Evolutionary conservation across 2,797 vertebrate species (phyloP).

Genomic region (Gymnoscopelus braueri): DNA sequence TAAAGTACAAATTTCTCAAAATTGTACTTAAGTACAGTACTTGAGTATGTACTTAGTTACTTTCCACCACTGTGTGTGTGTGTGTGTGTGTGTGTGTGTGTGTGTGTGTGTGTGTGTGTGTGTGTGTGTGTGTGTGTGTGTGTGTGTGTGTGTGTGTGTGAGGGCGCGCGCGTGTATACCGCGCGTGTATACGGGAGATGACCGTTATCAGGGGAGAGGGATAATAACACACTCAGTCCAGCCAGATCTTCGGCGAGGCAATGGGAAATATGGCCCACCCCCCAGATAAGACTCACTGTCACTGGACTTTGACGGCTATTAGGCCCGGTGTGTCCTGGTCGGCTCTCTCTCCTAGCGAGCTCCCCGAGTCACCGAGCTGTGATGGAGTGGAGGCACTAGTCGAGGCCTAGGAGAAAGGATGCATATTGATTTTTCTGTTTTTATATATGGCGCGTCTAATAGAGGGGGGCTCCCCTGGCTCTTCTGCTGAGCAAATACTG

Average conservation of each 20-base stretch:
- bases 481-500: slow-evolving; percentile 49
- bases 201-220: slow-evolving; percentile 64
- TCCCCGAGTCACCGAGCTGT: slow-evolving; percentile 46
- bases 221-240: slow-evolving; percentile 63
- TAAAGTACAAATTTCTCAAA: too few species aligned
- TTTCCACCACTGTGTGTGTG: too few species aligned
- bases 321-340: slow-evolving; percentile 52
- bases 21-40: too few species aligned
- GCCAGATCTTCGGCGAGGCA: slow-evolving; percentile 63
- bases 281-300: slow-evolving; percentile 70
- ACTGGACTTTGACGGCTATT: slow-evolving; percentile 67
- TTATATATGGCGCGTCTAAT: slow-evolving; percentile 58
- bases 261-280: slow-evolving; percentile 59
- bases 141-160: too few species aligned
- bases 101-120: too few species aligned
- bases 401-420: slow-evolving; percentile 45
- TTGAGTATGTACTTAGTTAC: too few species aligned
- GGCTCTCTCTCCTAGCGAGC: slow-evolving; percentile 31
- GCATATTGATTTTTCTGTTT: slow-evolving; percentile 71
- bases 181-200: slow-evolving; percentile 18
- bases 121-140: too few species aligned
- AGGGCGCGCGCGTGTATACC: too few species aligned
- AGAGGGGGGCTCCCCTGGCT: slow-evolving; percentile 46
- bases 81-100: too few species aligned
- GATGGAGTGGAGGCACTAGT: slow-evolving; percentile 51